Percentiles rank a stretch among this genome's conserved stretches.
Conservation (phyloP, 2,888 invertebrate genomes). For the Zelleria hepariella region DNA sequence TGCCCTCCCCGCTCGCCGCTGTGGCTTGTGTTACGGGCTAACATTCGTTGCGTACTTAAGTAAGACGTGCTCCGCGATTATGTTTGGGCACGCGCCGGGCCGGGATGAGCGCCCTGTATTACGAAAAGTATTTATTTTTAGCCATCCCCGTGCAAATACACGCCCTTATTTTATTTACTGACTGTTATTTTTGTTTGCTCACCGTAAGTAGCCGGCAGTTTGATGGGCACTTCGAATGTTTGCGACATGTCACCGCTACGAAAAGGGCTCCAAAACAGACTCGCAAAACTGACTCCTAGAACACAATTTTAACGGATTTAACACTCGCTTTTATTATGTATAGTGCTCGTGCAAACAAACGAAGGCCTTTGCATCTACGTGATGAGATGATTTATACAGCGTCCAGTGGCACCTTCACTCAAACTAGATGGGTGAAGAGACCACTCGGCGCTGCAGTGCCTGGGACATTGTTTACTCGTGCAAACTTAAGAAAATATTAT, state of each 20-base stretch:
- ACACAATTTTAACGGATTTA: too few species aligned
- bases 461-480: too few species aligned
- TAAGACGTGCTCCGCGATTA: slow-evolving; percentile 29
- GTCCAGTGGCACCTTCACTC: too few species aligned
- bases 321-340: too few species aligned
- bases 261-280: too few species aligned
- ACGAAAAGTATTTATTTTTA: slow-evolving; percentile 1
- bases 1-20: slow-evolving; percentile 11
- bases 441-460: too few species aligned
- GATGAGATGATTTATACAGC: too few species aligned
- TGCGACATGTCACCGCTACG: neutral
- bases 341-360: too few species aligned
- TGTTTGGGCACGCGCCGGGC: slow-evolving; percentile 40
- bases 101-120: neutral
- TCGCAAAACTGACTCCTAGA: too few species aligned
- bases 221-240: neutral
- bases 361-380: too few species aligned
- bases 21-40: slow-evolving; percentile 11
- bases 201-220: neutral
- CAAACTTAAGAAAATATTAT: too few species aligned
- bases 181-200: neutral
- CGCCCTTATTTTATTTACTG: neutral
- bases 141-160: neutral
- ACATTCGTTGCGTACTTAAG: slow-evolving; percentile 10
- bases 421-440: too few species aligned